Base-by-base conservation (phyloP, 64 coral and sea anemone species). In the Dendrophyllia cribrosa region DNA sequence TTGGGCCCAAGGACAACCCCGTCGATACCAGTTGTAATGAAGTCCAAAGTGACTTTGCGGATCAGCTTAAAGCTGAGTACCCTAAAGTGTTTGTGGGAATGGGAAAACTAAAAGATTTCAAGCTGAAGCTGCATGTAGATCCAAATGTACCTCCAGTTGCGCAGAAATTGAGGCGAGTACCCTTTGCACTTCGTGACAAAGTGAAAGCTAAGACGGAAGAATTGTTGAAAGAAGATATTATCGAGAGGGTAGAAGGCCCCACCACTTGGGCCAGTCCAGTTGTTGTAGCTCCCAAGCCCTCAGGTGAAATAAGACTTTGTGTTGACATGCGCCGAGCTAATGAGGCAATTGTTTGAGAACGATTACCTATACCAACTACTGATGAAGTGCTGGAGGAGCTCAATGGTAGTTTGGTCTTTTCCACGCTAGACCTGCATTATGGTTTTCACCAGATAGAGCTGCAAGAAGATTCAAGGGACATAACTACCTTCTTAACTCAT, bases 401-500 rank as follows among this genome's bases (percentile, higher is more conserved):
- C 2, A 78, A 89, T 89, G 87, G 87, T n/a, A 77, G 87, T 66
- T 50, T 74, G 16, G 50, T 66, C 15, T 89, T 89, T 43, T 89
- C 73, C 8, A 66, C 51, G 20, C 25, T 89, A 7, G 74, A 89
- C 45, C 34, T 89, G 6, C 71, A 14, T 5, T 73, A 15, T 14
- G 70, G 51, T 20, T 88, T 88, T 58, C 87, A 89, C n/a, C 87
- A 89, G 58, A 61, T 51, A 50, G 88, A 79, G 59, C 47, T 89
- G 14, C 20, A 66, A 19, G 74, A 66, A 79, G 34, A 55, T 51
- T 89, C 59, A 8, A 75, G 74, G 43, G 55, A 66, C 16, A 89
- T 53, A 20, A 78, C 60, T 4, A 89, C 75, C 7, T 89, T 79
- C 24, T 8, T 62, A 16, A 66, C 88, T 4, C 10, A 64, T 6